A percentile compares a stretch with the other conserved stretches of the same genome.
Evolutionary conservation across 2,797 vertebrate genomes (phyloP).

Genomic region (Echeneis naucrates): DNA sequence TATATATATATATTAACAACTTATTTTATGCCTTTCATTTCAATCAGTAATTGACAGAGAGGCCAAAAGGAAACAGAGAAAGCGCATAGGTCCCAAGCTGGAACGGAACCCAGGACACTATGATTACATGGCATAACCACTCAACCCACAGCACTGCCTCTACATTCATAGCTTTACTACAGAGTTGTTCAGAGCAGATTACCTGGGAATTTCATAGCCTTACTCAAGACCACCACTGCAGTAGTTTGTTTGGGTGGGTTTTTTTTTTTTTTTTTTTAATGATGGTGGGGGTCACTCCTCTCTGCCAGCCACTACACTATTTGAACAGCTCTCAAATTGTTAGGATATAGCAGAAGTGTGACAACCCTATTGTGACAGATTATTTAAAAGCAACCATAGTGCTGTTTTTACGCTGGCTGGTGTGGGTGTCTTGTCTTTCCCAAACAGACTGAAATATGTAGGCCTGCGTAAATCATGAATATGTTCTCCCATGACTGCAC

Average conservation of each 20-base stretch:
- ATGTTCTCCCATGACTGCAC: too few species aligned
- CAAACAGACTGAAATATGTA: conserved; percentile 21
- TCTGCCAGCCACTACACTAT: neutral
- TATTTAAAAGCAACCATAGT: conserved; percentile 17
- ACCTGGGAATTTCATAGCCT: neutral
- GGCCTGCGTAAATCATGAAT: conserved; percentile 26
- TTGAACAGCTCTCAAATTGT: conserved; percentile 8
- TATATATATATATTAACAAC: too few species aligned
- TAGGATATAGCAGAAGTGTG: conserved; percentile 8
- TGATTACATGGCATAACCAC: too few species aligned
- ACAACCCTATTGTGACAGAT: conserved; percentile 12
- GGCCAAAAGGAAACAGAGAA: too few species aligned
- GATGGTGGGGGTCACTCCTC: neutral
- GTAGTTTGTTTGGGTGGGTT: too few species aligned
- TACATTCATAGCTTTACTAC: conserved; percentile 1
- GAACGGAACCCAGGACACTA: too few species aligned
- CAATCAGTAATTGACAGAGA: too few species aligned
- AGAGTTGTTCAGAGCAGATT: neutral
- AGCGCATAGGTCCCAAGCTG: too few species aligned
- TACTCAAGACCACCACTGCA: neutral
- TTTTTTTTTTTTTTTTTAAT: too few species aligned
- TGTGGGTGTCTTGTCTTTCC: conserved; percentile 13
- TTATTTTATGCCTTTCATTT: too few species aligned
- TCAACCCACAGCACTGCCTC: too few species aligned
- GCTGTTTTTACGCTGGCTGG: conserved; percentile 25